Evolutionary conservation across 2,888 invertebrate genomes (phyloP).

Genomic region (Pandemis heparana): DNA sequence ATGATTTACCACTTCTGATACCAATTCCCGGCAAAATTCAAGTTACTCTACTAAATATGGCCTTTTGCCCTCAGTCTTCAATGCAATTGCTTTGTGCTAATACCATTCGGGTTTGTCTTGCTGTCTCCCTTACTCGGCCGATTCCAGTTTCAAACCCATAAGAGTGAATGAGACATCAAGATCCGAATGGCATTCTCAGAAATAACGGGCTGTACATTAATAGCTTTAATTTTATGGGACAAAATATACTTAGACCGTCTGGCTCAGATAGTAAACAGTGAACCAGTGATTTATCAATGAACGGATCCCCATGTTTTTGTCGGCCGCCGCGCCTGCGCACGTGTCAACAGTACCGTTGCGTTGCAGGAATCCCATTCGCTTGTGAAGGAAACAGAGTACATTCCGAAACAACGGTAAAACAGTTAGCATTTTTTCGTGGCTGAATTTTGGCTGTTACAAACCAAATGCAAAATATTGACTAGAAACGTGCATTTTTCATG

Average conservation of each 20-base stretch:
- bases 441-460: neutral
- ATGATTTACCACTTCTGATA: neutral
- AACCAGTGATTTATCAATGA: neutral
- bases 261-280: neutral
- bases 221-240: too few relatives aligned
- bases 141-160: too few relatives aligned
- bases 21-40: neutral
- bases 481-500: neutral
- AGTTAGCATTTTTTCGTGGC: neutral
- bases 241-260: too few relatives aligned
- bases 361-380: neutral
- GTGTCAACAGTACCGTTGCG: conserved; percentile 23
- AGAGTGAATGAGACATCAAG: too few relatives aligned
- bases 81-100: too few relatives aligned
- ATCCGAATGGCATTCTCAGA: too few relatives aligned
- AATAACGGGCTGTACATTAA: too few relatives aligned
- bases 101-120: too few relatives aligned
- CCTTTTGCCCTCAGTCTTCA: too few relatives aligned
- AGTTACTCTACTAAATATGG: too few relatives aligned
- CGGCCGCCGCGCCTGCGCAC: conserved; percentile 19
- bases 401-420: neutral
- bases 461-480: neutral
- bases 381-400: conserved; percentile 9
- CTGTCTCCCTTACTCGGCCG: too few relatives aligned
- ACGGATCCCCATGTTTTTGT: conserved; percentile 24